phyloP scores from a whole-genome alignment of 2,888 invertebrate species.

The Sinohyriopsis cumingii region DNA sequence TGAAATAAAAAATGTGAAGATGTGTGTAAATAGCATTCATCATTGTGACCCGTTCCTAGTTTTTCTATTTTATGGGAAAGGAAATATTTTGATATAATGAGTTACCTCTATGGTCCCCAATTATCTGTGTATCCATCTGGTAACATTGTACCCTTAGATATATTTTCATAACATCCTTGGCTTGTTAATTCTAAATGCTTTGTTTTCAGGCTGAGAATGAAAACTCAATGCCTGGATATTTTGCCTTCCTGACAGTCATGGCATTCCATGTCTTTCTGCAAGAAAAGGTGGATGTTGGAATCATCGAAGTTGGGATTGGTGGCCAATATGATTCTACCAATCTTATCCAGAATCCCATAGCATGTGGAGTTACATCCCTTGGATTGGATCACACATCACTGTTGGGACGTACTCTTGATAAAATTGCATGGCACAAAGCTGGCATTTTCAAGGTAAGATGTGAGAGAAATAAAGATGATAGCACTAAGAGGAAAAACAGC shows the following conservation, averaged over 20 bases:
- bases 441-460: constrained; percentile 88
- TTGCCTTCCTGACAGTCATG: constrained; percentile 93
- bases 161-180: no score
- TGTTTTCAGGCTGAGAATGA: constrained; percentile 48
- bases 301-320: constrained; percentile 98
- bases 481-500: no score
- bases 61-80: no score
- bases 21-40: no score
- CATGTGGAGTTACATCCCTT: constrained; percentile 91
- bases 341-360: constrained; percentile 87
- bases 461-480: no score
- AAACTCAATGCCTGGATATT: constrained; percentile 90
- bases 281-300: constrained; percentile 87
- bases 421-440: constrained; percentile 95
- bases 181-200: no score
- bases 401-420: constrained; percentile 84
- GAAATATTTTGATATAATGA: no score
- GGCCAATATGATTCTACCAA: constrained; percentile 96
- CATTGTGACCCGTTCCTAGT: no score
- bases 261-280: constrained; percentile 89
- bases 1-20: no score
- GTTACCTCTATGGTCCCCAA: no score
- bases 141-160: no score
- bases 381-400: constrained; percentile 91
- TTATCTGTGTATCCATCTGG: no score